phyloP scores from a whole-genome alignment of 2,888 invertebrate genomes.

The Lepas anatifera region DNA sequence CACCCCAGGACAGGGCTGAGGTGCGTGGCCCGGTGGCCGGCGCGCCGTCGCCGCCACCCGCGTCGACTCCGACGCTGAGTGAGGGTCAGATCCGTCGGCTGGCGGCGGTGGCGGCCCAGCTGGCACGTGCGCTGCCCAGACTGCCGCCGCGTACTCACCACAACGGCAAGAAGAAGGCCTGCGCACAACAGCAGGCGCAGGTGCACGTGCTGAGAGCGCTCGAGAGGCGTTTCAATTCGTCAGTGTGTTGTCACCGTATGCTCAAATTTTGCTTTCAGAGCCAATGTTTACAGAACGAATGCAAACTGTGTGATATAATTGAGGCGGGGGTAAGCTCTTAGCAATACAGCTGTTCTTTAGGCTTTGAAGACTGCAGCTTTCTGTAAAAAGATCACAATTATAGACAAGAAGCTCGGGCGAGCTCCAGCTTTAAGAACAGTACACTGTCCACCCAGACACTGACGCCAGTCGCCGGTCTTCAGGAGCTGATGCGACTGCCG shows the following conservation, averaged over 20 bases:
- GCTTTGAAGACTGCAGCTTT: no score
- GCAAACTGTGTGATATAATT: no score
- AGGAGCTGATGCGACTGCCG: conserved; percentile 80
- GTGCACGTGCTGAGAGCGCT: background rate
- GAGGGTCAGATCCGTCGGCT: conserved; percentile 74
- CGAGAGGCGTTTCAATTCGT: background rate
- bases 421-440: no score
- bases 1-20: no score
- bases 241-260: no score
- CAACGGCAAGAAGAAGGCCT: conserved; percentile 78
- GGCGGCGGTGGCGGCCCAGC: conserved; percentile 65
- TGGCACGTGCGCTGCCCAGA: conserved; percentile 69
- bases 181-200: conserved; percentile 69
- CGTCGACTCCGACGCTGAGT: conserved; percentile 58
- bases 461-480: conserved; percentile 27
- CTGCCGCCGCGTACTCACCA: conserved; percentile 68
- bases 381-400: no score
- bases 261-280: no score
- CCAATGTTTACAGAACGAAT: no score
- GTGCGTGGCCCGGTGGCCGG: conserved; percentile 30
- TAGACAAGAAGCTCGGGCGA: no score
- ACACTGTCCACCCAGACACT: no score
- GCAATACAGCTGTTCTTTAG: no score
- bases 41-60: conserved; percentile 49
- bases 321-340: no score